These are phyloP conservation scores for Megalops cyprinoides DNA, from an alignment of 2,797 vertebrate genomes.

Conservation along the genomic window DNA sequence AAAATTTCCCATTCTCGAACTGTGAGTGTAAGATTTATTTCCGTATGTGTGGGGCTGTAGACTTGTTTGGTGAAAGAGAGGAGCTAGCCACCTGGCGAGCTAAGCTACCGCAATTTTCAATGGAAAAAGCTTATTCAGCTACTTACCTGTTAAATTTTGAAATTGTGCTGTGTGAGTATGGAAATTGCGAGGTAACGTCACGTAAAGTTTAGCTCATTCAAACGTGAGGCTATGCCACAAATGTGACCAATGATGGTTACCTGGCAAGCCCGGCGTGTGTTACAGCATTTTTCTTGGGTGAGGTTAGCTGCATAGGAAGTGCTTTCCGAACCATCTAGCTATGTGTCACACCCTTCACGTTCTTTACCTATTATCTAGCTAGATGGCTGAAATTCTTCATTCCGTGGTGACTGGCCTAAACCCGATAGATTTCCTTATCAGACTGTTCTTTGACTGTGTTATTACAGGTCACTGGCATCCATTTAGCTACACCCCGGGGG, in stretches of 20 bases:
- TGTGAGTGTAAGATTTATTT: background rate
- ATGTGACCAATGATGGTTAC: too few relatives aligned
- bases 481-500: background rate
- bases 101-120: background rate
- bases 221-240: too few relatives aligned
- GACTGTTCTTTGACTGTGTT: slow-evolving; percentile 8
- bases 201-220: too few relatives aligned
- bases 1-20: background rate
- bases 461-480: slow-evolving; percentile 29
- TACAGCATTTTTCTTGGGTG: background rate
- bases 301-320: background rate
- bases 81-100: background rate
- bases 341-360: slow-evolving; percentile 4
- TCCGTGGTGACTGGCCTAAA: slow-evolving; percentile 45
- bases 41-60: too few relatives aligned
- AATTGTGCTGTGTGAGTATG: too few relatives aligned
- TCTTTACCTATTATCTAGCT: slow-evolving; percentile 22
- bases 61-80: background rate
- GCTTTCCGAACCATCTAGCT: background rate
- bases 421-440: background rate
- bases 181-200: too few relatives aligned
- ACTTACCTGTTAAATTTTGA: too few relatives aligned
- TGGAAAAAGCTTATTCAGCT: background rate
- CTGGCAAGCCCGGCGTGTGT: too few relatives aligned
- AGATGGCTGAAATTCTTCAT: background rate